These are phyloP conservation scores for Bombyx huttoni DNA, from an alignment of 2,888 invertebrate genomes.

Conservation along the genomic window DNA sequence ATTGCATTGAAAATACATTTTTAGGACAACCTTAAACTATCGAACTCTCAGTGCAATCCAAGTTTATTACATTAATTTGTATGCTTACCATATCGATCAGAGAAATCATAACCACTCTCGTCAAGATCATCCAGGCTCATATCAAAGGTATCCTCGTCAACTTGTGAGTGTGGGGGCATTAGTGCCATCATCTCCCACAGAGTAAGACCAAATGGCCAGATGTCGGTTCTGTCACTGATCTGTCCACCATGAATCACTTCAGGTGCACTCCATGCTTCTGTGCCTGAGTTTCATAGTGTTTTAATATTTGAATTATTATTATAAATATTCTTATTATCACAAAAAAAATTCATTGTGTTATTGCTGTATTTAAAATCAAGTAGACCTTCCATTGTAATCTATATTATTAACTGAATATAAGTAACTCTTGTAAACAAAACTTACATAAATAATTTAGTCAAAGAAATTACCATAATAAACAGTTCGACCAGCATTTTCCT, in stretches of 20 bases:
- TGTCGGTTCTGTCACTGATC: slow-evolving; percentile 81
- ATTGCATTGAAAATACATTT: too few species aligned
- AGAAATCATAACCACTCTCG: slow-evolving; percentile 26
- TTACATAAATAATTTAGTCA: not conserved
- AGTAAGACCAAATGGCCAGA: slow-evolving; percentile 84
- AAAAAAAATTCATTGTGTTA: not conserved
- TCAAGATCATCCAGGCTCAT: slow-evolving; percentile 19
- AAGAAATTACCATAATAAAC: slow-evolving; percentile 71
- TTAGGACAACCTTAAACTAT: too few species aligned
- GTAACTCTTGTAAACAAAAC: not conserved
- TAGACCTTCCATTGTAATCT: too few species aligned
- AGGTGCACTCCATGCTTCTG: slow-evolving; percentile 84
- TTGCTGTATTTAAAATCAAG: too few species aligned
- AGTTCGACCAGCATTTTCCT: slow-evolving; percentile 57
- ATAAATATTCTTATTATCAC: not conserved
- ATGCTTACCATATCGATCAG: slow-evolving; percentile 39
- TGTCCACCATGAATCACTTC: slow-evolving; percentile 77
- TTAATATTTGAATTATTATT: too few species aligned
- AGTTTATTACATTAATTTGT: too few species aligned
- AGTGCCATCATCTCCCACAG: slow-evolving; percentile 88
- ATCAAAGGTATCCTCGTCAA: slow-evolving; percentile 27
- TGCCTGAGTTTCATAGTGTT: slow-evolving; percentile 60
- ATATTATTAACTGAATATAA: too few species aligned
- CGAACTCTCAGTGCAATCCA: too few species aligned
- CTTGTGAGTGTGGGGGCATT: slow-evolving; percentile 74